Evolutionary conservation across 2,113 vertebrate species (phyloP).

Genomic region (Martes martes): DNA sequence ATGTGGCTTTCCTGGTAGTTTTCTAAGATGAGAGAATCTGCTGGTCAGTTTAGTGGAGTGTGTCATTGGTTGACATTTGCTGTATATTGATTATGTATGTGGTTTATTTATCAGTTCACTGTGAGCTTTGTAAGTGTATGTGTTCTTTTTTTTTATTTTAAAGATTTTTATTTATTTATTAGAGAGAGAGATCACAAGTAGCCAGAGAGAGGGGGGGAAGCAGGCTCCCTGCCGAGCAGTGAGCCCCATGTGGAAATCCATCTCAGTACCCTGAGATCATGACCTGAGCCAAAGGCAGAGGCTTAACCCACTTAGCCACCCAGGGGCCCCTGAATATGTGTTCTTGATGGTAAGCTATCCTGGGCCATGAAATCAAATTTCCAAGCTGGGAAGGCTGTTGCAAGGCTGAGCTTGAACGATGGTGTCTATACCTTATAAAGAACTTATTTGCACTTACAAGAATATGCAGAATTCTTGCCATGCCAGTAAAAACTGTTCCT

Average conservation of each 20-base stretch:
- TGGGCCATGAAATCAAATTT: not conserved
- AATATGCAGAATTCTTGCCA: not conserved
- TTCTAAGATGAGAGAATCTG: not conserved
- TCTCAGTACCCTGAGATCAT: no score
- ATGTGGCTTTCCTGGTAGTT: not conserved
- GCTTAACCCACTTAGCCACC: no score
- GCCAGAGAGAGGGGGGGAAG: no score
- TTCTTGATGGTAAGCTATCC: not conserved
- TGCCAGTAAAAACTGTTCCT: not conserved
- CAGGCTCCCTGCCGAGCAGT: no score
- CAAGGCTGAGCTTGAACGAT: not conserved
- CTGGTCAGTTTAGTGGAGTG: not conserved
- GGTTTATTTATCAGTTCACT: not conserved
- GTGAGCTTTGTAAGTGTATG: not conserved
- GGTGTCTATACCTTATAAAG: not conserved
- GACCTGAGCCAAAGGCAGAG: no score
- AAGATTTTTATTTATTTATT: no score
- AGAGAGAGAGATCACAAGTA: no score
- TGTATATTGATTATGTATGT: not conserved
- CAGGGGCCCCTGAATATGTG: not conserved
- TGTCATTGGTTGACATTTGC: not conserved
- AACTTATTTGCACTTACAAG: not conserved
- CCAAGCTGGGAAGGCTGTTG: not conserved
- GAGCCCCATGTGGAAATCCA: no score
- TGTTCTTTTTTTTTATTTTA: no score